Evolutionary conservation across 2,797 vertebrate genomes (phyloP), one percentile per base, ranked within the genome.

Genomic region (Argentina silus): DNA sequence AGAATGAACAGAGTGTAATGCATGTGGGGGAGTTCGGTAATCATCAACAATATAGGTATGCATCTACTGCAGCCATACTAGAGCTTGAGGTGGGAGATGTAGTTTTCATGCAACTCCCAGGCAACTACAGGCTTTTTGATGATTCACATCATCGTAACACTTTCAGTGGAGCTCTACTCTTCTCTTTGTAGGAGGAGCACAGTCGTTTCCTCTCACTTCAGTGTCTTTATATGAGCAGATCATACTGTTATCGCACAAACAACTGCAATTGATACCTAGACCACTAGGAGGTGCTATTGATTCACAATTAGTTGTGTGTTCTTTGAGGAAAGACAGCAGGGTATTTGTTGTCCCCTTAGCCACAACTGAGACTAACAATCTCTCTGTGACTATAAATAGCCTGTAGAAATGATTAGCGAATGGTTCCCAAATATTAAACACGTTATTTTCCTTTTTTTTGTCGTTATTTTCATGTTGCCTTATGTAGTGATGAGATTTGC

Each of bases 201-300:
- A 36, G 27, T 36, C 27, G 27, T 36, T 36, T 36, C 27, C 27
- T 36, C 27, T 36, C 27, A 36, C 27, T 36, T 36, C 1, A 36
- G 27, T 36, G 27, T 36, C 27, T 36, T 36, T 36, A 36, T 36
- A 36, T 36, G 27, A 36, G 27, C 27, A 36, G 27, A 36, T 36
- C 27, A 36, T 36, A 36, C 27, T 36, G 27, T 36, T 36, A 36
- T 36, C 2, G 11, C 59, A n/a, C 27, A 44, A 14, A 44, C 21
- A 15, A 1, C 23, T 61, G 23, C 59, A 61, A 61, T 14, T 14
- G 9, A 14, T 2, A 6, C 12, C 36, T 14, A 4, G 65, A 21
- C 65, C 65, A 67, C 11, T 67, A 36, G 65, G 47, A 47, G 65
- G 65, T 15, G 50, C 19, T 67, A 23, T 15, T 7, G 15, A 14